Evolutionary conservation across 1,140 invertebrate species (phyloP).

Genomic region (Drosophila tsacasi): DNA sequence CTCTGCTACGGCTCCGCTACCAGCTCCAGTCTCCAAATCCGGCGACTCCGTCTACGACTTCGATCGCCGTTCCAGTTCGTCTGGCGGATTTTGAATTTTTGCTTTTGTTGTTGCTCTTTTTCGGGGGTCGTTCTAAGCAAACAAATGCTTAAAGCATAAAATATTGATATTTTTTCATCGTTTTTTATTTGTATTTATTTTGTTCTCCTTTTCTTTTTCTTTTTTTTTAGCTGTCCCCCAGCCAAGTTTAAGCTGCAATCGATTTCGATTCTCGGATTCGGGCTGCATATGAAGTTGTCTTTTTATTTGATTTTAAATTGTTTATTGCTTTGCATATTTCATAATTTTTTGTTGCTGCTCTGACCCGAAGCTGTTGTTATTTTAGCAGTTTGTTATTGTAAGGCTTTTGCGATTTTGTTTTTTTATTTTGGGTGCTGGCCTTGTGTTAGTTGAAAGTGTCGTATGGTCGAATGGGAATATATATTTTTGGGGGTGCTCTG

Average conservation of each 20-base stretch:
- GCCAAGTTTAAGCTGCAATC: constrained; percentile 58
- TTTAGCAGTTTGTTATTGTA: constrained; percentile 45
- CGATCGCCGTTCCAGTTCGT: constrained; percentile 41
- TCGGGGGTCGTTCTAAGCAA: constrained; percentile 80
- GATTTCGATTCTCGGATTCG: constrained; percentile 56
- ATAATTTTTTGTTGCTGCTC: constrained; percentile 60
- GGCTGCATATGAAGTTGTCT: constrained; percentile 76
- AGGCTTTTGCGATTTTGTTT: constrained; percentile 21
- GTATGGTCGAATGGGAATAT: constrained; percentile 37
- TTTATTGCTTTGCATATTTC: constrained; percentile 83
- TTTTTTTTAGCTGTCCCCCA: constrained; percentile 44
- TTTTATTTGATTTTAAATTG: constrained; percentile 83
- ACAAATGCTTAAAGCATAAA: constrained; percentile 80
- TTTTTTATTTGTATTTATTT: constrained; percentile 43
- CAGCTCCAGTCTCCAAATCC: constrained; percentile 22
- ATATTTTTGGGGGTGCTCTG: constrained; percentile 3
- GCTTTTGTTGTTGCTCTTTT: constrained; percentile 28
- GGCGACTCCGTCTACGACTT: constrained; percentile 18
- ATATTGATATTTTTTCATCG: constrained; percentile 69
- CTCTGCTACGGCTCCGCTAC: background rate
- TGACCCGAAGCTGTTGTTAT: constrained; percentile 28
- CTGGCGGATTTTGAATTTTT: constrained; percentile 29
- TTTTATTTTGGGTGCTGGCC: constrained; percentile 13
- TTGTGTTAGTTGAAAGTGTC: constrained; percentile 35
- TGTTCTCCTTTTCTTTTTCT: constrained; percentile 28